Percentiles rank a stretch among this genome's conserved stretches.
phyloP scores from a whole-genome alignment of 2,797 vertebrate species.

The Tympanoctomys barrerae region DNA sequence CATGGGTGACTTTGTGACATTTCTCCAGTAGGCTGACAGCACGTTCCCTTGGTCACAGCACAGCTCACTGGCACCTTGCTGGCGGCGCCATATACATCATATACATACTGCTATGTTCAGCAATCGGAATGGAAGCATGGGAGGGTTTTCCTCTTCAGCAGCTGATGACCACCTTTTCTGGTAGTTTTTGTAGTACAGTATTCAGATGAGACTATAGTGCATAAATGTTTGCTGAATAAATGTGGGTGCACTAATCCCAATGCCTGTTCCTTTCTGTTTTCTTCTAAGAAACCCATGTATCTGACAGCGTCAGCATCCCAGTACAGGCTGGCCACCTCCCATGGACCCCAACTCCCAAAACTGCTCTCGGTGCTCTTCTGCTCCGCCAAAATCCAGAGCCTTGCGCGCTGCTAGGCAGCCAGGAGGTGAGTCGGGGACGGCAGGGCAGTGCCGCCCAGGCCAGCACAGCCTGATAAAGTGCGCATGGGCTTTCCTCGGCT shows the following conservation, averaged over 20 bases:
- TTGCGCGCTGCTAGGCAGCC: too few species aligned
- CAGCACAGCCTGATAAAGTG: not conserved
- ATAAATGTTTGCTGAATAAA: not conserved
- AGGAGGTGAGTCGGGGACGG: not conserved
- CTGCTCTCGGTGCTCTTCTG: not conserved
- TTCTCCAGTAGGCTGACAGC: not conserved
- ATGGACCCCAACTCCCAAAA: not conserved
- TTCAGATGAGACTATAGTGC: not conserved
- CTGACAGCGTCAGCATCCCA: not conserved
- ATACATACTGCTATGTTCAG: not conserved
- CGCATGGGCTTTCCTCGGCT: too few species aligned
- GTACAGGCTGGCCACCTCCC: too few species aligned
- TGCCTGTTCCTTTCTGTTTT: not conserved
- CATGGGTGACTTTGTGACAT: not conserved
- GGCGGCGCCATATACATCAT: not conserved
- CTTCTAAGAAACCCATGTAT: not conserved
- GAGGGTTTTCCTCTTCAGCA: not conserved
- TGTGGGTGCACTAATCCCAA: not conserved
- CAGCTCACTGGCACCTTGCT: not conserved
- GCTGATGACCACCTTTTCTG: not conserved
- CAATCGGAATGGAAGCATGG: not conserved
- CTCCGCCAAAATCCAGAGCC: too few species aligned
- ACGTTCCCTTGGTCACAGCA: not conserved
- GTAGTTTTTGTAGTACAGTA: not conserved
- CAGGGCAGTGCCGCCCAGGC: not conserved